These are phyloP conservation scores for Pollimyrus isidori DNA, from an alignment of 2,113 vertebrate genomes.

Conservation along the genomic window DNA sequence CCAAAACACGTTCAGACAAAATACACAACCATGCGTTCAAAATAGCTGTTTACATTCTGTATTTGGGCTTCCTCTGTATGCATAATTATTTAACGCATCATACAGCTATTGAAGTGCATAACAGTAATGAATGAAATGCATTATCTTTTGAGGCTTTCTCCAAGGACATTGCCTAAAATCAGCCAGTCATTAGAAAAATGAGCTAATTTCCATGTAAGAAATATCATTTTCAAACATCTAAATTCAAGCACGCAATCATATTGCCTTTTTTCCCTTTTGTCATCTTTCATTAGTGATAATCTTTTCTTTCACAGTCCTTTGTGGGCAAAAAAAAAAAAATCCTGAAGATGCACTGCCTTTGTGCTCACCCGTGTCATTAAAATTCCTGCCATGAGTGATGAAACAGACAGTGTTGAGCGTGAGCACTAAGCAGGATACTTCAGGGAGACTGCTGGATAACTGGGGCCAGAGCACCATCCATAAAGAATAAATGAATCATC, in stretches of 20 bases:
- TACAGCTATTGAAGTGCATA: not conserved
- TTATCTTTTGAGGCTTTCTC: not conserved
- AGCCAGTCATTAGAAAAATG: not conserved
- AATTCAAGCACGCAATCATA: not conserved
- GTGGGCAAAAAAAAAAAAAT: not conserved
- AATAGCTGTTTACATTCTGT: not conserved
- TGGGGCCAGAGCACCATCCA: not conserved
- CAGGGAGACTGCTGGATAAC: not conserved
- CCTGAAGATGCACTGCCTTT: not conserved
- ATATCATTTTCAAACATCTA: constrained; percentile 1
- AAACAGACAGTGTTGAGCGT: not conserved
- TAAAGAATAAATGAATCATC: constrained; percentile 8
- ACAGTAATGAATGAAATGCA: not conserved
- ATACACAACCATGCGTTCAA: not conserved
- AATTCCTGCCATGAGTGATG: constrained; percentile 10
- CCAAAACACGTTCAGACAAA: not conserved
- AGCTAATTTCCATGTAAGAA: constrained; percentile 7
- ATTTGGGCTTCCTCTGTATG: not conserved
- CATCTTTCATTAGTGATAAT: constrained; percentile 7
- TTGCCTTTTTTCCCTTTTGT: not conserved
- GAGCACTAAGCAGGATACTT: not conserved
- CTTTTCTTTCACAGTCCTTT: not conserved
- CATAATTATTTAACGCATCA: not conserved
- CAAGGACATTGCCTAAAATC: not conserved
- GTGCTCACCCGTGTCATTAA: not conserved